Percentiles rank a stretch among this genome's conserved stretches.
Conservation (phyloP, 2,888 invertebrate species). For the Drosophila mulleri region DNA sequence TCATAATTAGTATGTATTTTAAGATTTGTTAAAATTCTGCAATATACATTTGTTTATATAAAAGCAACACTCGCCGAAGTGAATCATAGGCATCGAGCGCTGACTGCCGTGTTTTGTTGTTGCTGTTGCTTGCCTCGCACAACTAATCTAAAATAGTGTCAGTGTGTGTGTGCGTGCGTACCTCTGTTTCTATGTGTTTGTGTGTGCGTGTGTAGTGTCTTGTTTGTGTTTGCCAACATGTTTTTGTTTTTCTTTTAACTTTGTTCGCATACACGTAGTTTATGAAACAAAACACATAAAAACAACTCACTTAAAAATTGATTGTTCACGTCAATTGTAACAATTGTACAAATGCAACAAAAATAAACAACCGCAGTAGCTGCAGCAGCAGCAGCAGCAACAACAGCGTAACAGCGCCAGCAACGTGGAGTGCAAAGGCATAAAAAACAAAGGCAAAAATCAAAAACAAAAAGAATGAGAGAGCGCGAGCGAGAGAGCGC, state of each 20-base stretch:
- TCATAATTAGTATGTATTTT: constrained; percentile 27
- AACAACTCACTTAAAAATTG: constrained; percentile 50
- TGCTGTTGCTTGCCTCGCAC: constrained; percentile 56
- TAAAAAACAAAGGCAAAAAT: constrained; percentile 52
- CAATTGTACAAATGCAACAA: constrained; percentile 46
- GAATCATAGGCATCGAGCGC: constrained; percentile 54
- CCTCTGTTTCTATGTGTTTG: constrained; percentile 31
- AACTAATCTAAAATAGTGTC: constrained; percentile 70
- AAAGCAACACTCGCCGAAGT: constrained; percentile 59
- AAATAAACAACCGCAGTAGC: constrained; percentile 27
- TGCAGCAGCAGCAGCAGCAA: constrained; percentile 36
- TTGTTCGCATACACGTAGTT: constrained; percentile 13
- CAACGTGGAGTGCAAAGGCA: constrained; percentile 66
- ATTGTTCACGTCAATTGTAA: constrained; percentile 47
- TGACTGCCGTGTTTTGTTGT: constrained; percentile 35
- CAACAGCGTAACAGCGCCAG: constrained; percentile 48
- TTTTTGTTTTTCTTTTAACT: constrained; percentile 45
- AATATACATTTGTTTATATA: constrained; percentile 59
- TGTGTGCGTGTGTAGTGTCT: constrained; percentile 46
- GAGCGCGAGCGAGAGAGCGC: constrained; percentile 72
- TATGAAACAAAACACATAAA: constrained; percentile 15
- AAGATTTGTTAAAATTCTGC: constrained; percentile 31
- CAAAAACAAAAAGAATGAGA: constrained; percentile 52
- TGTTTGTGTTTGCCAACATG: constrained; percentile 69
- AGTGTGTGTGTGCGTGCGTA: constrained; percentile 36